Evolutionary conservation across 2,888 invertebrate genomes (phyloP).

Genomic region (Andrena haemorrhoa): DNA sequence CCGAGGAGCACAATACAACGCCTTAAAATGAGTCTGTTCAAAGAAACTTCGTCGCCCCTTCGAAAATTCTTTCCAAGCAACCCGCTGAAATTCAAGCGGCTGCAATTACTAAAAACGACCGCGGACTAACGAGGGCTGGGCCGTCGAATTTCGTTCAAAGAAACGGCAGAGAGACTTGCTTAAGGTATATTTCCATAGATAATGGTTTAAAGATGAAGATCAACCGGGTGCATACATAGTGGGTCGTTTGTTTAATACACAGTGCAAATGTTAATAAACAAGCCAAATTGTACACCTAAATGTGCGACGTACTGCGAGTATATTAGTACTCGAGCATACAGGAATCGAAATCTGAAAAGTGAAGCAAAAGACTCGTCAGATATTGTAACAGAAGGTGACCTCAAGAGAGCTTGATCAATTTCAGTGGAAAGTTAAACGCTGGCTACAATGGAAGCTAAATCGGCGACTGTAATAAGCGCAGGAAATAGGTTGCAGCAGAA

Average conservation of each 20-base stretch:
- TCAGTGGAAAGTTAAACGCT: not conserved
- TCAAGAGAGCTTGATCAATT: not conserved
- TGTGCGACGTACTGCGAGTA: no score
- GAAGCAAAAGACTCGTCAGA: not conserved
- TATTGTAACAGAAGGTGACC: not conserved
- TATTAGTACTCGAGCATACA: no score
- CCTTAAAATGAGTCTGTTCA: not conserved
- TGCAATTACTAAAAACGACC: slow-evolving; percentile 17
- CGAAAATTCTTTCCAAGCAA: not conserved
- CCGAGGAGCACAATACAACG: not conserved
- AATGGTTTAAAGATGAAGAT: not conserved
- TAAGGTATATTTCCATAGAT: not conserved
- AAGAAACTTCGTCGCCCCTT: slow-evolving; percentile 5
- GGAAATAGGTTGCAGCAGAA: slow-evolving; percentile 14
- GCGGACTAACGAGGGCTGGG: slow-evolving; percentile 10
- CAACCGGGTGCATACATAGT: not conserved
- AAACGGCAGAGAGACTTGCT: not conserved
- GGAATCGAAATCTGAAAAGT: no score
- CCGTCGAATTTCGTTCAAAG: slow-evolving; percentile 8
- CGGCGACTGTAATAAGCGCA: slow-evolving; percentile 5
- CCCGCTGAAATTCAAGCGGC: slow-evolving; percentile 20
- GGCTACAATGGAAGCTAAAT: not conserved
- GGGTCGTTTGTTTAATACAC: not conserved
- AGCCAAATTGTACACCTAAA: no score
- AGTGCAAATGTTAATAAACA: not conserved